phyloP scores from a whole-genome alignment of 2,113 vertebrate genomes.

The Cinclus cinclus region DNA sequence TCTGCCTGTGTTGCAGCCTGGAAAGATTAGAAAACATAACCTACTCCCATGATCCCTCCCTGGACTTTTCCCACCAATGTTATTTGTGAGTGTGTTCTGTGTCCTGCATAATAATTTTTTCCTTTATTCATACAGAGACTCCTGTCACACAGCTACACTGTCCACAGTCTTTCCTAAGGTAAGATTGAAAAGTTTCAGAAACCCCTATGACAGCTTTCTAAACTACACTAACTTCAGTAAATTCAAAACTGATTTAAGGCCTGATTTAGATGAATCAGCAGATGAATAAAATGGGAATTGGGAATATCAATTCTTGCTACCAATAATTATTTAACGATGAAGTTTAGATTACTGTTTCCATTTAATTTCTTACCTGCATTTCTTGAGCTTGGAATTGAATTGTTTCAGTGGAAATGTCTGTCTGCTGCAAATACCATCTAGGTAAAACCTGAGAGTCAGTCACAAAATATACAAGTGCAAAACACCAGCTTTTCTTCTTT shows the following conservation, averaged over 20 bases:
- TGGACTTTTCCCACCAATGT: not conserved
- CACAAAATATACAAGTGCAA: not conserved
- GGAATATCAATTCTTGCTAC: not conserved
- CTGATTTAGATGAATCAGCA: not conserved
- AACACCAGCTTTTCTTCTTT: not conserved
- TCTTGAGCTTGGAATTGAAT: not conserved
- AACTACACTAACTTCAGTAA: not conserved
- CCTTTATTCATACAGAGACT: not conserved
- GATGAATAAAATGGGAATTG: not conserved
- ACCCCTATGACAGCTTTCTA: not conserved
- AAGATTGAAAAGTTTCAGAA: not conserved
- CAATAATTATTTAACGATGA: slow-evolving; percentile 1
- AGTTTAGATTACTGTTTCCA: not conserved
- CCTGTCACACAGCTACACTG: not conserved
- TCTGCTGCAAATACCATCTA: not conserved
- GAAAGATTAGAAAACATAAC: not conserved
- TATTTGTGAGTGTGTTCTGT: not conserved
- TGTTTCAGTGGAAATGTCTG: slow-evolving; percentile 17
- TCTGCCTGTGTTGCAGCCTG: not conserved
- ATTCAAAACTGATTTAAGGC: not conserved
- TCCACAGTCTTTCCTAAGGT: not conserved
- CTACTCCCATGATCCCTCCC: not conserved
- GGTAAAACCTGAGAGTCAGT: not conserved
- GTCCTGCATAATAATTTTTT: not conserved
- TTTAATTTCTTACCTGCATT: not conserved